Base-by-base conservation (phyloP, 1,140 invertebrate species). In the Micrasema longulum region DNA sequence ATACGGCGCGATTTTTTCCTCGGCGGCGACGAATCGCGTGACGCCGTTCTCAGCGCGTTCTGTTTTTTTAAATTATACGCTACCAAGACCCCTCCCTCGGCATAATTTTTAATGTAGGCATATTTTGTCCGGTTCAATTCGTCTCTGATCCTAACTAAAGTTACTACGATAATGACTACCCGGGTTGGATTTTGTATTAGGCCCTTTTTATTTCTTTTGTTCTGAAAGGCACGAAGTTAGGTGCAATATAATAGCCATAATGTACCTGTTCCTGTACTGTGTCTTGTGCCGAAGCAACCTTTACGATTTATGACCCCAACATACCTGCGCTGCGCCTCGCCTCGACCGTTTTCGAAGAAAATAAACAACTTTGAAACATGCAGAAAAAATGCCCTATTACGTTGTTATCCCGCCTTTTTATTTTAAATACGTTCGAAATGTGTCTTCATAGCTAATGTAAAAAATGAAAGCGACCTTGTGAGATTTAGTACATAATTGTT, bases 11-110 rank as follows among this genome's bases (percentile, higher is more conserved):
- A 12, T 47, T 64, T 64, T 64, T 48, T 47, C 41, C 12, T 47
- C 41, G 41, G 23, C 60, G 60, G 60, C 60, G 43, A 64, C 60
- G 60, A 64, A 64, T 64, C 41, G 60, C 60, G 60, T 64, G 60
- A 45, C 60, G 11, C 55, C 14, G 41, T 64, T 64, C 26, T 38
- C 45, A 47, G 60, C 41, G 41, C n/a, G 60, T 64, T 64, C 60
- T 47, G 43, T 64, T 64, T 64, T 64, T 64, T 26, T 31, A 64
- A 60, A 60, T 41, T 60, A 38, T 60, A 41, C 55, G 55, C 55
- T 60, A 18, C 55, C 35, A 60, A 20, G 48, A 23, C 55, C 11
- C 35, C 36, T 12, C 35, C 35, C 14, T 36, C 35, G 36, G 55
- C 22, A 60, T 60, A 60, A 60, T 66, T 66, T 66, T 50, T 47